Conservation (phyloP, 2,888 invertebrate species). For the Nipponacmea schrenckii region DNA sequence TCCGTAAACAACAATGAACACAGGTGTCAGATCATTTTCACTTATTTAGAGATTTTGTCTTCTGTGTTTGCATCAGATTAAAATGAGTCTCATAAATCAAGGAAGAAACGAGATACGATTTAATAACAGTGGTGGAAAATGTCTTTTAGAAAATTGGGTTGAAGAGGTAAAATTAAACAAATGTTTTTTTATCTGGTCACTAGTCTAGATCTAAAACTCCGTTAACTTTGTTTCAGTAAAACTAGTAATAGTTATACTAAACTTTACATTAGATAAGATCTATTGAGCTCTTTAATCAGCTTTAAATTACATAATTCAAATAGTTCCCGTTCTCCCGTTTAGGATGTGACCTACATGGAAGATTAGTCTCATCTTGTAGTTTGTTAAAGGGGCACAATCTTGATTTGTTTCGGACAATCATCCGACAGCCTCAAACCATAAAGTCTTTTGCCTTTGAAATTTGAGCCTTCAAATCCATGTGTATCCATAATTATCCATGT, state of each 20-base stretch:
- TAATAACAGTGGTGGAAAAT: conserved; percentile 63
- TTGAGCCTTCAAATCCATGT: too few species aligned
- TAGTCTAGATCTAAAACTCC: neutral
- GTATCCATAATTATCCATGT: too few species aligned
- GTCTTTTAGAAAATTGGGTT: conserved; percentile 67
- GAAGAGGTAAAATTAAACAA: conserved; percentile 68
- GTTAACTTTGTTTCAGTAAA: neutral
- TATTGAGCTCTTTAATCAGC: too few species aligned
- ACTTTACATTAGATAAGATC: too few species aligned
- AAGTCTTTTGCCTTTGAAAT: too few species aligned
- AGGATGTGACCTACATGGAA: too few species aligned
- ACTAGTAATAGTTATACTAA: neutral
- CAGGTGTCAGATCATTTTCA: neutral
- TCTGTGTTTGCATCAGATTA: conserved; percentile 9
- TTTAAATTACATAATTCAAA: too few species aligned
- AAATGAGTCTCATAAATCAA: conserved; percentile 60
- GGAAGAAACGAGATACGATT: conserved; percentile 64
- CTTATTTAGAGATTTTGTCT: neutral
- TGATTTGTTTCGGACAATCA: too few species aligned
- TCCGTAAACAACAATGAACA: neutral
- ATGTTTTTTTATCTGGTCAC: neutral
- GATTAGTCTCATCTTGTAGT: too few species aligned
- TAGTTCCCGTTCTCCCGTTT: too few species aligned
- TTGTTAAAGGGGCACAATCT: too few species aligned
- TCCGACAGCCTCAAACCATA: too few species aligned